A percentile compares a stretch with the other conserved stretches of the same genome.
Evolutionary conservation across 2,888 invertebrate genomes (phyloP).

Genomic region (Adineta ricciae): DNA sequence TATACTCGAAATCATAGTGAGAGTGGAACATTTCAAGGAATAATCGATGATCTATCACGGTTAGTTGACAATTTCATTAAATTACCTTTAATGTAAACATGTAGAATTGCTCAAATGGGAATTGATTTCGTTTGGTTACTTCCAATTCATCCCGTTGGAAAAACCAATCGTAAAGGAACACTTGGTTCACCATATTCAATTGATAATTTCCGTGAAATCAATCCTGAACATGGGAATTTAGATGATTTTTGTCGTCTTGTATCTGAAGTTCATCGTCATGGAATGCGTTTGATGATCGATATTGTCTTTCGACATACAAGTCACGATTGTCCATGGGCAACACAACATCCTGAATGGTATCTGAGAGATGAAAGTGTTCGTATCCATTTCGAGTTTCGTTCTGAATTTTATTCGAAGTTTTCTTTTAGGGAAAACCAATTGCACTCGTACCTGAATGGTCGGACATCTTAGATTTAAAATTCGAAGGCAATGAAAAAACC

Average conservation of each 20-base stretch:
- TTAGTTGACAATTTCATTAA: background rate
- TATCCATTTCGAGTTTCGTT: background rate
- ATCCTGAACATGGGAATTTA: background rate
- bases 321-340: background rate
- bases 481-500: background rate
- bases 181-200: slow-evolving; percentile 8
- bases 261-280: background rate
- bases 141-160: background rate
- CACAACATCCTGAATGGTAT: slow-evolving; percentile 3
- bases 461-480: background rate
- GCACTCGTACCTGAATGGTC: background rate
- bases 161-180: background rate
- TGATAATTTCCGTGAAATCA: background rate
- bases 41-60: background rate
- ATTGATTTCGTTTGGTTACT: background rate
- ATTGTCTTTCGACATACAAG: background rate
- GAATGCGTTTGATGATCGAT: background rate
- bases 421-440: background rate
- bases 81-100: background rate
- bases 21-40: background rate
- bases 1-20: background rate
- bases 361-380: background rate
- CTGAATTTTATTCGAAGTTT: background rate
- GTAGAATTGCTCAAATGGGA: background rate
- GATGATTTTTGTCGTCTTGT: background rate